Evolutionary conservation across 1,140 invertebrate species (phyloP).

Genomic region (Nebria ingens): DNA sequence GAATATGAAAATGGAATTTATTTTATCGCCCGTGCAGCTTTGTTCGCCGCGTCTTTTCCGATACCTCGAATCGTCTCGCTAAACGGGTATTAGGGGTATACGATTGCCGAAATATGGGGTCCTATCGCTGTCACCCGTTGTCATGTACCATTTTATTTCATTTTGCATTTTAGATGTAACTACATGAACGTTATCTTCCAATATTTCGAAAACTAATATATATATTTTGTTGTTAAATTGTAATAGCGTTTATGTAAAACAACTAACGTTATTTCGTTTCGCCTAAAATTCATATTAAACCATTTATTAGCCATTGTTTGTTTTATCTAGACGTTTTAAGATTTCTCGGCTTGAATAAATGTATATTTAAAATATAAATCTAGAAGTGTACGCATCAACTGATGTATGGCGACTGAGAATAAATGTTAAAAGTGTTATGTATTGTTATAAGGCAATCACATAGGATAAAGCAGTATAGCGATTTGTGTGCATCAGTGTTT

Average conservation of each 20-base stretch:
- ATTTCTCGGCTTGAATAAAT: too few relatives aligned
- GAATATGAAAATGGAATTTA: conserved; percentile 7
- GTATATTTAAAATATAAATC: too few relatives aligned
- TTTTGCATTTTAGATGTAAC: not conserved
- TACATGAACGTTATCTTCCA: too few relatives aligned
- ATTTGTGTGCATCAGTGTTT: not conserved
- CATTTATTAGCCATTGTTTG: too few relatives aligned
- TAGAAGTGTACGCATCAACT: not conserved
- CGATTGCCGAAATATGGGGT: not conserved
- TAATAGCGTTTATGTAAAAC: too few relatives aligned
- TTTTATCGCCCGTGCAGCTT: not conserved
- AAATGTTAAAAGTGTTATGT: not conserved
- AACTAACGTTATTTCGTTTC: too few relatives aligned
- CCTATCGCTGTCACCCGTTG: not conserved
- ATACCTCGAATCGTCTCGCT: not conserved
- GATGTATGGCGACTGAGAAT: not conserved
- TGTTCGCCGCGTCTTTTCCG: not conserved
- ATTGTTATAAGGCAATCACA: not conserved
- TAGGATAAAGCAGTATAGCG: not conserved
- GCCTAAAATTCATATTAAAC: too few relatives aligned
- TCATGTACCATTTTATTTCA: not conserved
- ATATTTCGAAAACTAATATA: too few relatives aligned
- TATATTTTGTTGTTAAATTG: too few relatives aligned
- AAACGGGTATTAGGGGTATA: not conserved
- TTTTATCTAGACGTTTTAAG: too few relatives aligned